Evolutionary conservation across 2,113 vertebrate genomes (phyloP), one percentile per base, ranked within the genome.

Genomic region (Pogona vitticeps): DNA sequence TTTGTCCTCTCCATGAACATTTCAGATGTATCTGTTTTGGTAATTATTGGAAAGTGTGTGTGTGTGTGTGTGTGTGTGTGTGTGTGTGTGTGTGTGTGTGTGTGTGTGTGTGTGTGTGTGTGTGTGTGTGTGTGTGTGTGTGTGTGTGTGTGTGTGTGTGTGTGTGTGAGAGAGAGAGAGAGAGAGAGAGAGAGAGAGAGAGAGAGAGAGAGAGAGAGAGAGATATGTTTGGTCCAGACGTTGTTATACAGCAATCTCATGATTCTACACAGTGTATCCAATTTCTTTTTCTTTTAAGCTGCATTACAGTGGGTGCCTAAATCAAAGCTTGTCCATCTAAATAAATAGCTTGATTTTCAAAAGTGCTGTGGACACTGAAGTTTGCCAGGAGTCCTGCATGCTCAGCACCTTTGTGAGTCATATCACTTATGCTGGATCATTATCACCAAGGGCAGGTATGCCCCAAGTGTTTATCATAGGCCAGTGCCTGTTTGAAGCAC

Each of bases 381-480:
- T 76, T 75, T 81, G 33, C 21, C 70, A 5, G 70, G 85, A 82
- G 58, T 15, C 33, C 0, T 71, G 21, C 70, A 33, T 68, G 13
- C 59, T 75, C 87, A 80, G 70, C 82, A 23, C 70, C 61, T 88
- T 84, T 73, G 20, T n/a, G 80, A 88, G 59, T 68, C 59, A 38
- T 76, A 73, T 81, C 80, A 76, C 71, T 87, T 81, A 87, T 56
- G 71, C 78, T 70, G 65, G 78, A 86, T 73, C 70, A 81, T 86
- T 65, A 75, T 75, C 78, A 81, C 78, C 63, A 67, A 86, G 59
- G 78, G 78, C 78, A 86, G 40, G 59, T 67, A 36, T 56, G 20
- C 79, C 76, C 65, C 84, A 79, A 52, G 76, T 86, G 84, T 31
- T 85, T 86, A 86, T 86, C 38, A 65, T 65, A 86, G 85, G 85